A percentile compares a stretch with the other conserved stretches of the same genome.
Evolutionary conservation across 2,888 invertebrate species (phyloP).

Genomic region (Trachelus stipa): DNA sequence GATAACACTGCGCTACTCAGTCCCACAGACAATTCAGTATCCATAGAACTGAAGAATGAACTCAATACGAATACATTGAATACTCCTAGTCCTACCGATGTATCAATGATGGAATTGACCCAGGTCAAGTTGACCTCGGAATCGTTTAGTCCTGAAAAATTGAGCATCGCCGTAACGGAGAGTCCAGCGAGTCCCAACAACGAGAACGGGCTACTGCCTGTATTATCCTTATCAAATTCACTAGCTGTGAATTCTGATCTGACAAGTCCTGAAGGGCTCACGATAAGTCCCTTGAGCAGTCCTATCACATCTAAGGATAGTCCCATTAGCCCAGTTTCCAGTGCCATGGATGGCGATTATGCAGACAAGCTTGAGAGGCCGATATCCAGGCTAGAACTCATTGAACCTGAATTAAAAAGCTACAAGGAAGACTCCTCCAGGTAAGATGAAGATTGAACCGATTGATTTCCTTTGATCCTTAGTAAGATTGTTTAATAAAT

Average conservation of each 20-base stretch:
- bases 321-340: constrained; percentile 69
- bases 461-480: neutral
- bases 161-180: constrained; percentile 26
- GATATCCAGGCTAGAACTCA: constrained; percentile 29
- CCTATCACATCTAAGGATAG: constrained; percentile 69
- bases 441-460: neutral
- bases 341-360: constrained; percentile 68
- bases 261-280: constrained; percentile 48
- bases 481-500: neutral
- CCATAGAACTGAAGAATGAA: constrained; percentile 12
- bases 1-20: constrained; percentile 25
- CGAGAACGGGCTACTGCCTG: constrained; percentile 28
- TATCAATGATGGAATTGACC: constrained; percentile 37
- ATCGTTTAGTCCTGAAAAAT: constrained; percentile 20
- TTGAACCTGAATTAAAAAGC: constrained; percentile 3
- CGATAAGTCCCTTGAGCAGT: constrained; percentile 49
- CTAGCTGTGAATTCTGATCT: constrained; percentile 45
- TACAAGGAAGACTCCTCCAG: constrained; percentile 7
- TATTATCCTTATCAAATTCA: constrained; percentile 38
- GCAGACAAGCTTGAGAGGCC: constrained; percentile 68
- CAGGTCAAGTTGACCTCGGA: constrained; percentile 27
- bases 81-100: constrained; percentile 39
- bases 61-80: constrained; percentile 13
- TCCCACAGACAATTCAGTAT: constrained; percentile 20
- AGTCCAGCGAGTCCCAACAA: constrained; percentile 33